Percentiles rank a stretch among this genome's conserved stretches.
Conservation (phyloP, 1,140 invertebrate species). For the Rhagoletis pomonella region DNA sequence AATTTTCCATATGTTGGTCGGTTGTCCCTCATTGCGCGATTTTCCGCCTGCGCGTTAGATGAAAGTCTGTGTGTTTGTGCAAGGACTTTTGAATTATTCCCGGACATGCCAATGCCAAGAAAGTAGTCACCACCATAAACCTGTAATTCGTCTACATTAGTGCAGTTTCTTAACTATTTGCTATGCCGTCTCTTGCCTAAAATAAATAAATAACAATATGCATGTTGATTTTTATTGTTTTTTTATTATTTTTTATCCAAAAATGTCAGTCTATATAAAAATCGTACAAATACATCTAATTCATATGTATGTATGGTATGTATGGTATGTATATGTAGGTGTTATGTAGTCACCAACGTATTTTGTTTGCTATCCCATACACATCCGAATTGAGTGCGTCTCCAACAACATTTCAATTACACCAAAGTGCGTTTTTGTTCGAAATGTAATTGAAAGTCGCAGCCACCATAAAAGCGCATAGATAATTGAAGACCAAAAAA, state of each 20-base stretch:
- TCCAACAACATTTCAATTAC: conserved; percentile 48
- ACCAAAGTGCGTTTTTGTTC: not conserved
- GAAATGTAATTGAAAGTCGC: conserved; percentile 44
- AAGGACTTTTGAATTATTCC: too few species aligned
- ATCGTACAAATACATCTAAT: conserved; percentile 52
- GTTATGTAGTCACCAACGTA: conserved; percentile 36
- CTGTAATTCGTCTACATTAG: too few species aligned
- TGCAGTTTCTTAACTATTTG: too few species aligned
- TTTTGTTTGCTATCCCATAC: conserved; percentile 16
- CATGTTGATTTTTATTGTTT: conserved; percentile 53
- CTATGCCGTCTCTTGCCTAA: too few species aligned
- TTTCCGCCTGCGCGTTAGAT: too few species aligned
- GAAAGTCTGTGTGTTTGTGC: too few species aligned
- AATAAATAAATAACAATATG: not conserved
- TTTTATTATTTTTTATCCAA: conserved; percentile 67
- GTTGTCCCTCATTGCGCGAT: too few species aligned
- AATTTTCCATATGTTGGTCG: too few species aligned
- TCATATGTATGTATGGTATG: conserved; percentile 38
- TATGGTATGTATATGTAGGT: conserved; percentile 41
- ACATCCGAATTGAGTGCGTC: not conserved
- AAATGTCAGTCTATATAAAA: conserved; percentile 68
- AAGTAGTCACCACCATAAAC: too few species aligned
- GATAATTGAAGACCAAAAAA: conserved; percentile 45
- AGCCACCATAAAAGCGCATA: conserved; percentile 15
- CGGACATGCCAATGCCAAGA: too few species aligned